phyloP scores from a whole-genome alignment of 2,797 vertebrate species.

The Karalla daura region DNA sequence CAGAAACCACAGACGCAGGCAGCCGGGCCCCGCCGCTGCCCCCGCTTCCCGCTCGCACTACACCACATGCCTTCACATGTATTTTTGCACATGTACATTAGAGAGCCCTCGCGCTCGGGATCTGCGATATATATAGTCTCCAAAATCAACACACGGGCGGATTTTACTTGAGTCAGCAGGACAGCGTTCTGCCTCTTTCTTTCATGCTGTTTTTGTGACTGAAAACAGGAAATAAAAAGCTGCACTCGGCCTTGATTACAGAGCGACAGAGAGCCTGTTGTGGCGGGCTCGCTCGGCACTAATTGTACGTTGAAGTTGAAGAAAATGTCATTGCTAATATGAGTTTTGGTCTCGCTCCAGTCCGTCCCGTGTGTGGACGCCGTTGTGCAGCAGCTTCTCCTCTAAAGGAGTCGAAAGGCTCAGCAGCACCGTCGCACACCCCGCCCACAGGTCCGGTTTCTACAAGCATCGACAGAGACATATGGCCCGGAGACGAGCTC shows the following conservation, averaged over 20 bases:
- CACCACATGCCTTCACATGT: not conserved
- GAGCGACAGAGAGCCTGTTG: not conserved
- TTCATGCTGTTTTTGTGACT: not conserved
- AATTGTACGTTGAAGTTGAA: conserved; percentile 11
- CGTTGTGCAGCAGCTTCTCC: no score
- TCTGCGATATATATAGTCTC: not conserved
- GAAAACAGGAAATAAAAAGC: not conserved
- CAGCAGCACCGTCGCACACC: no score
- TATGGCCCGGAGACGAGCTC: no score
- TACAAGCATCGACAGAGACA: not conserved
- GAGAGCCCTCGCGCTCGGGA: not conserved
- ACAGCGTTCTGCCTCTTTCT: not conserved
- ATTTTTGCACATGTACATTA: not conserved
- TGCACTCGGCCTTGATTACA: conserved; percentile 3
- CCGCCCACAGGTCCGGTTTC: no score
- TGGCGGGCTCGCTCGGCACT: conserved; percentile 9
- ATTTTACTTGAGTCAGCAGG: not conserved
- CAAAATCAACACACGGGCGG: not conserved
- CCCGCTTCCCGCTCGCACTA: not conserved
- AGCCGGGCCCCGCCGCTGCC: not conserved
- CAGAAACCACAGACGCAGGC: conserved; percentile 8
- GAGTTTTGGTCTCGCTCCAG: not conserved
- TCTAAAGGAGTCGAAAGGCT: no score
- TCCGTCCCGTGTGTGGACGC: not conserved
- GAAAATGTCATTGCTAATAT: not conserved